A percentile compares a stretch with the other conserved stretches of the same genome.
phyloP scores from a whole-genome alignment of 37 sponge, comb jelly and placozoan genomes.

The Dysidea cf. avara region DNA sequence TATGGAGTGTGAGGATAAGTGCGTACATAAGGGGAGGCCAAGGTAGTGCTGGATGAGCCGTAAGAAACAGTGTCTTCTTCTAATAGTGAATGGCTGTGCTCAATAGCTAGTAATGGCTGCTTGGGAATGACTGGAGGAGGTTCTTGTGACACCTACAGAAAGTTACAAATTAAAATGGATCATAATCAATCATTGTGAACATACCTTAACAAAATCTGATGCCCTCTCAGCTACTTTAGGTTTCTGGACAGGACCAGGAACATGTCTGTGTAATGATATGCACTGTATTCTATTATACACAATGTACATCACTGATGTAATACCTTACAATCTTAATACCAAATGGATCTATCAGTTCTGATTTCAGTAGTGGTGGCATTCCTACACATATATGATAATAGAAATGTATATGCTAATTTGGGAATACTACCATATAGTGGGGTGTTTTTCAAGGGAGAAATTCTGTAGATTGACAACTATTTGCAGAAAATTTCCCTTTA shows the following conservation, averaged over 20 bases:
- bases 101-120: slow-evolving; percentile 35
- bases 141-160: slow-evolving; percentile 35
- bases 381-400: slow-evolving; percentile 15
- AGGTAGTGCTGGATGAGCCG: neutral
- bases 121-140: slow-evolving; percentile 69
- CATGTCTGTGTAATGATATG: slow-evolving; percentile 18
- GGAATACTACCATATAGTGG: neutral
- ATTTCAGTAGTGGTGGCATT: slow-evolving; percentile 48
- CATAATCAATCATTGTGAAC: no score
- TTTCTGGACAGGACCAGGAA: slow-evolving; percentile 2
- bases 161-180: no score
- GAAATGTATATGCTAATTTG: neutral
- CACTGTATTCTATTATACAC: neutral
- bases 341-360: slow-evolving; percentile 19
- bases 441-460: neutral
- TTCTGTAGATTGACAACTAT: no score
- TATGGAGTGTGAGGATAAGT: neutral
- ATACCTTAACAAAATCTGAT: no score
- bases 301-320: neutral
- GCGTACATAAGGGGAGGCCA: slow-evolving; percentile 6
- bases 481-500: no score
- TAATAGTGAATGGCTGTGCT: slow-evolving; percentile 19
- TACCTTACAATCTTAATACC: slow-evolving; percentile 50
- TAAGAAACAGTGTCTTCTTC: neutral
- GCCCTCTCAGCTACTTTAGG: no score